Evolutionary conservation across 1,140 invertebrate species (phyloP).

Genomic region (Berghia stephanieae): DNA sequence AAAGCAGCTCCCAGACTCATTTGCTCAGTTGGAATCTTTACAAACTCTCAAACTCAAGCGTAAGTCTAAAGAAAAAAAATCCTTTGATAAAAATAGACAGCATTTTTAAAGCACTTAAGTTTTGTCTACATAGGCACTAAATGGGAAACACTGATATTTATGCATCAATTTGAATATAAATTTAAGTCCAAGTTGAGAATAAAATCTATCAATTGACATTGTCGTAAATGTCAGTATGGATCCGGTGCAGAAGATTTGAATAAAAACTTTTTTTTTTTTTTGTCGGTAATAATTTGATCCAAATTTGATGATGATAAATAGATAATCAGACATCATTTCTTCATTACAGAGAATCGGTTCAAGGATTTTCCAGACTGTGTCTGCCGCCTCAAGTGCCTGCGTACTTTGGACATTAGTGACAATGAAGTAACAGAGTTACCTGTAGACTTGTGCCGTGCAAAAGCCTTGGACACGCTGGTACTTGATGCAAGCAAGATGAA

Average conservation of each 20-base stretch:
- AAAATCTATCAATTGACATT: too few species aligned
- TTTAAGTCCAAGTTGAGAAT: too few species aligned
- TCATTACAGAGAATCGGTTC: slow-evolving; percentile 58
- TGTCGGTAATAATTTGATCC: too few species aligned
- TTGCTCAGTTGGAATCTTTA: slow-evolving; percentile 72
- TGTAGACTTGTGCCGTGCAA: slow-evolving; percentile 44
- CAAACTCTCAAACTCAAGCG: slow-evolving; percentile 61
- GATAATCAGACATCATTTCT: neutral
- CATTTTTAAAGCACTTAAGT: neutral
- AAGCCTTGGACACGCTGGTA: slow-evolving; percentile 67
- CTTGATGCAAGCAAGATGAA: slow-evolving; percentile 73
- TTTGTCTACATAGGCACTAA: too few species aligned
- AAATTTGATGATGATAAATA: neutral
- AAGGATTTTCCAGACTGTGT: slow-evolving; percentile 55
- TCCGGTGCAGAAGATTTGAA: too few species aligned
- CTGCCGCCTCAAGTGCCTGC: slow-evolving; percentile 47
- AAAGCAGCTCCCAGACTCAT: slow-evolving; percentile 73
- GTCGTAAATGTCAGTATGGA: too few species aligned
- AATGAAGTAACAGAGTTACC: slow-evolving; percentile 50
- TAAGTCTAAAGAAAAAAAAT: slow-evolving; percentile 35
- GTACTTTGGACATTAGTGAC: slow-evolving; percentile 49
- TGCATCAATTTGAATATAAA: too few species aligned
- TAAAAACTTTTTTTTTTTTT: too few species aligned
- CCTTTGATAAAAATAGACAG: neutral
- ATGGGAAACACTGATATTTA: too few species aligned